Percentiles rank a stretch among this genome's conserved stretches.
phyloP scores from a whole-genome alignment of 2,797 vertebrate species.

The Bryconaethiops microstoma region DNA sequence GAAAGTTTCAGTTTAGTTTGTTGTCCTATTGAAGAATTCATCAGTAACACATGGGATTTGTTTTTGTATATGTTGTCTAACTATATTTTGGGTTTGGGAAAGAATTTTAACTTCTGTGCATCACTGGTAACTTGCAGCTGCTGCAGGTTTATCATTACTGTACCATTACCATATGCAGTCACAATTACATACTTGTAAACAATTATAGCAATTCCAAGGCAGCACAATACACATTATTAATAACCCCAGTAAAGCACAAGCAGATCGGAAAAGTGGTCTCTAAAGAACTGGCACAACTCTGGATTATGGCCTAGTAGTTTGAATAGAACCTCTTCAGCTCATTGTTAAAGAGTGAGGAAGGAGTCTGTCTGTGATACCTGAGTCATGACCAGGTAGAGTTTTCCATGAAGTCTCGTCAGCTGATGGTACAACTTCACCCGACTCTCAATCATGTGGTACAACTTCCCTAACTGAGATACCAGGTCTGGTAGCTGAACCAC shows the following conservation, averaged over 20 bases:
- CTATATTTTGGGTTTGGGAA: too few relatives aligned
- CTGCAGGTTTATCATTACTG: too few relatives aligned
- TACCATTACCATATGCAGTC: too few relatives aligned
- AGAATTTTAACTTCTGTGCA: too few relatives aligned
- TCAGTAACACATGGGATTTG: too few relatives aligned
- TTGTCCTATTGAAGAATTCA: too few relatives aligned
- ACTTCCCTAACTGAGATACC: constrained; percentile 86
- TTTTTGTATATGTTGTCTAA: too few relatives aligned
- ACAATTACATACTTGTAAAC: too few relatives aligned
- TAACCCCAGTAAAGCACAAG: background rate
- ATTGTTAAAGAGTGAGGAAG: too few relatives aligned
- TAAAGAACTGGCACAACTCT: too few relatives aligned
- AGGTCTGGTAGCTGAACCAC: constrained; percentile 88
- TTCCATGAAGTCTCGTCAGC: constrained; percentile 90
- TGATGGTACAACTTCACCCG: constrained; percentile 94
- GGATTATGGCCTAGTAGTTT: background rate
- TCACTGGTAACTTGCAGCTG: too few relatives aligned
- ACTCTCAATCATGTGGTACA: constrained; percentile 96
- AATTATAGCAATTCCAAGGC: background rate
- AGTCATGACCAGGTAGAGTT: constrained; percentile 90
- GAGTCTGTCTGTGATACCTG: constrained; percentile 75
- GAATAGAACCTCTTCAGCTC: background rate
- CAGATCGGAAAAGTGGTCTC: background rate
- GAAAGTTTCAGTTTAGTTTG: too few relatives aligned
- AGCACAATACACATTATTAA: background rate